These are phyloP conservation scores for Iguana delicatissima DNA, from an alignment of 2,797 vertebrate species.

Conservation along the genomic window DNA sequence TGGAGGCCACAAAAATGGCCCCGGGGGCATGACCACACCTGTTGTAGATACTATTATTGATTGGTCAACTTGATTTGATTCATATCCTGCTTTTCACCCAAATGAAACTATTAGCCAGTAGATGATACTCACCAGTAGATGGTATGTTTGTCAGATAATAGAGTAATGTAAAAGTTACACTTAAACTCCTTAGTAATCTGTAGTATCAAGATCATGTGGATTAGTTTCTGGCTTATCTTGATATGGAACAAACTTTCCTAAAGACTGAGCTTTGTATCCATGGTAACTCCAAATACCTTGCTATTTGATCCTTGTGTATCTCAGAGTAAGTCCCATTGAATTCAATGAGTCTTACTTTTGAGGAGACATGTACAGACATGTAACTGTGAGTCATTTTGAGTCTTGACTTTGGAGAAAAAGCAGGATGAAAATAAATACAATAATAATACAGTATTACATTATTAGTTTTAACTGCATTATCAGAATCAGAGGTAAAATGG, in stretches of 20 bases:
- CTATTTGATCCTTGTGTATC: not conserved
- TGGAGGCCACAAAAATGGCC: too few relatives aligned
- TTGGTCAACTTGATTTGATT: too few relatives aligned
- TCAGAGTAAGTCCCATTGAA: not conserved
- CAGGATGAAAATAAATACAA: too few relatives aligned
- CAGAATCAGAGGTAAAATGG: not conserved
- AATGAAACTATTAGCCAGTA: not conserved
- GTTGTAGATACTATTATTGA: too few relatives aligned
- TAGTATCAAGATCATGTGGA: not conserved
- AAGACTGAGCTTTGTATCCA: not conserved
- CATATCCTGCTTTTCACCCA: too few relatives aligned
- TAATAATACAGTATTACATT: too few relatives aligned
- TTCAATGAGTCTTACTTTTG: not conserved
- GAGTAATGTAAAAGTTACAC: not conserved
- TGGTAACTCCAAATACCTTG: not conserved
- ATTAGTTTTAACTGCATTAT: not conserved
- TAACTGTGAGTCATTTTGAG: too few relatives aligned
- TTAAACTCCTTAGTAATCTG: not conserved
- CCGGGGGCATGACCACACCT: too few relatives aligned
- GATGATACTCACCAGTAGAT: not conserved
- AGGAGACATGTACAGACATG: not conserved
- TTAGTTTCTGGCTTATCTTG: not conserved
- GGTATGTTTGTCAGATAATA: not conserved
- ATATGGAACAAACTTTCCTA: not conserved
- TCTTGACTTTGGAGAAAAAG: too few relatives aligned